Base-by-base conservation (phyloP, 2,113 vertebrate species). In the Upupa epops region DNA sequence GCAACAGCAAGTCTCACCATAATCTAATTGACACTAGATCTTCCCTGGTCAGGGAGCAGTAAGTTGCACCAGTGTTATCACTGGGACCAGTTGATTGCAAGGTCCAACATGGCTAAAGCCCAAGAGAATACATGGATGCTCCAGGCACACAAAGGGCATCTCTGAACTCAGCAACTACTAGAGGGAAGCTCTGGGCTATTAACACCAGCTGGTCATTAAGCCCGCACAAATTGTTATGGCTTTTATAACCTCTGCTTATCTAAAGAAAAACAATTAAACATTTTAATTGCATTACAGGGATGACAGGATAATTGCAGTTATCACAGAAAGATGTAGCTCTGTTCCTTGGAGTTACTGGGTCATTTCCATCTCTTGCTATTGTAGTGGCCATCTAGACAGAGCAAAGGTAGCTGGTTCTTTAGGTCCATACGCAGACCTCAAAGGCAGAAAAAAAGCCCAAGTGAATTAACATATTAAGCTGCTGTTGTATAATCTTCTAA, bases 271-370 rank as follows among this genome's bases (percentile, higher is more conserved):
- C 94, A 96, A 92, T 97, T 95, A 96, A 96, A 85, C 77, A 83
- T 94, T 95, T 97, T 94, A 96, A 96, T 96, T 96, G 92, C 91
- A 69, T 94, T 88, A 83, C 28, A 73, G 37, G 58, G 60, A 92
- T 96, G 95, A 95, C 95, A 97, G 96, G 87, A 94, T 95, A 96
- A 96, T 94, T 95, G 56, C 81, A 96, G 64, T 92, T 94, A 94
- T 90, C 94, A 91, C 77, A 85, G 94, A 96, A 88, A 92, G 83
- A 85, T 95, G 90, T 78, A 92, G 68, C 75, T 61, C 92, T 77
- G 82, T 81, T 96, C 95, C 94, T 71, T 60, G 90, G 92, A 95
- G 86, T 91, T 95, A 94, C 74, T 88, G 77, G 90, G 92, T 94
- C 90, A 76, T 93, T 90, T 79, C 86, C 90, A 92, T 71, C 88